These are phyloP conservation scores for Corapipo altera DNA, from an alignment of 2,113 vertebrate species.

Conservation along the genomic window DNA sequence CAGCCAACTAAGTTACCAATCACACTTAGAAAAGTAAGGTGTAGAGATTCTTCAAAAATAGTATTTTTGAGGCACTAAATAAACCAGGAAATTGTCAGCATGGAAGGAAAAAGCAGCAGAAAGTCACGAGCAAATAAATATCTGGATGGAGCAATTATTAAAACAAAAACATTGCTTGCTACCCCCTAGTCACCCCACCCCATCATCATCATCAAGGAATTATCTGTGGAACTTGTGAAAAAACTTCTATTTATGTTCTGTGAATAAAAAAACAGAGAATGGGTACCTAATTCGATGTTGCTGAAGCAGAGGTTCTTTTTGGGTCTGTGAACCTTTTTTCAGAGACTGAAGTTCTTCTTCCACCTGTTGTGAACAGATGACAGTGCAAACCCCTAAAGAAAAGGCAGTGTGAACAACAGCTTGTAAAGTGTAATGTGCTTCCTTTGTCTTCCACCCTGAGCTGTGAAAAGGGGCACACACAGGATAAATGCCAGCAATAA, in stretches of 20 bases:
- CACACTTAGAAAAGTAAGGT: not conserved
- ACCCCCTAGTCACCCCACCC: too few relatives aligned
- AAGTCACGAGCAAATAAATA: not conserved
- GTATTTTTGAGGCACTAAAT: not conserved
- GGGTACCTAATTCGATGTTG: conserved; percentile 74
- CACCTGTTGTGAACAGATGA: conserved; percentile 54
- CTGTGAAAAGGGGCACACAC: not conserved
- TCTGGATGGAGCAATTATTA: not conserved
- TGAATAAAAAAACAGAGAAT: not conserved
- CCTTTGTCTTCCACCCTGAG: too few relatives aligned
- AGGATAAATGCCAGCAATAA: not conserved
- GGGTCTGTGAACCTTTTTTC: conserved; percentile 57
- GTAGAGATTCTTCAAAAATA: not conserved
- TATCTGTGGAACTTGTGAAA: rapidly evolving
- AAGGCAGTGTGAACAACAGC: not conserved
- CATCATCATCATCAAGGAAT: not conserved
- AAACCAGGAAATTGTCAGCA: not conserved
- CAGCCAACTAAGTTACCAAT: not conserved
- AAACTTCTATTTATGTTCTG: not conserved
- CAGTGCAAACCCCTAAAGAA: not conserved
- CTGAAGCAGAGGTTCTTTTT: conserved; percentile 61
- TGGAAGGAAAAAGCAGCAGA: not conserved
- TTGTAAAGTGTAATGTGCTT: not conserved
- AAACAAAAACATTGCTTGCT: not conserved
- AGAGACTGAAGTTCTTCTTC: conserved; percentile 62